A percentile compares a stretch with the other conserved stretches of the same genome.
Evolutionary conservation across 2,888 invertebrate species (phyloP).

Genomic region (Crioceris asparagi): DNA sequence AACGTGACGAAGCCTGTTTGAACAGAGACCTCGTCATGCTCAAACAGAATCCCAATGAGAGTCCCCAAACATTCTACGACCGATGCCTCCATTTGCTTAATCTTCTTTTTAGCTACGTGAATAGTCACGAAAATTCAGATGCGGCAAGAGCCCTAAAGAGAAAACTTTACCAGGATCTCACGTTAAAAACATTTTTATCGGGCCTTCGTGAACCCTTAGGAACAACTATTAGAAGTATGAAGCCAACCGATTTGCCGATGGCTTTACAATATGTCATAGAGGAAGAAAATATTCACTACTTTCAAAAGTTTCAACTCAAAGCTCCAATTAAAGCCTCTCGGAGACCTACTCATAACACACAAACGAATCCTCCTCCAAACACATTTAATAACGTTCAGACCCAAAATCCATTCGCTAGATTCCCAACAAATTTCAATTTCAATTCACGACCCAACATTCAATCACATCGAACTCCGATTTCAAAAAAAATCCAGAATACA

Average conservation of each 20-base stretch:
- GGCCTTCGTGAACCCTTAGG: slow-evolving; percentile 7
- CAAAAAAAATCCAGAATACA: slow-evolving; percentile 3
- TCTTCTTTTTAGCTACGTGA: slow-evolving; percentile 8
- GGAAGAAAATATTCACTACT: slow-evolving; percentile 6
- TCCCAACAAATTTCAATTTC: neutral
- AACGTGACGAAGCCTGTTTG: slow-evolving; percentile 15
- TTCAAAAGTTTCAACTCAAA: slow-evolving; percentile 3
- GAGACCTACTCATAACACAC: no score
- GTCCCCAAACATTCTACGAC: slow-evolving; percentile 15
- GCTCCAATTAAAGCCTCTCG: neutral
- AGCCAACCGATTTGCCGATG: slow-evolving; percentile 1
- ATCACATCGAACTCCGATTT: no score
- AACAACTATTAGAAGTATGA: slow-evolving; percentile 9
- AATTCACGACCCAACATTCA: neutral
- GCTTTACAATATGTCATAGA: slow-evolving; percentile 6
- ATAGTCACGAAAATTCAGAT: slow-evolving; percentile 7
- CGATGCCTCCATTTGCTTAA: slow-evolving; percentile 10
- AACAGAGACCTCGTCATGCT: slow-evolving; percentile 16
- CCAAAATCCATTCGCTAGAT: neutral
- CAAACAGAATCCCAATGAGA: slow-evolving; percentile 12
- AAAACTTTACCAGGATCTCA: slow-evolving; percentile 7
- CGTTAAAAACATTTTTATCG: slow-evolving; percentile 8
- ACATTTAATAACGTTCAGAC: no score
- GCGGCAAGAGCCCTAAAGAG: slow-evolving; percentile 6
- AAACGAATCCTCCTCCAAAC: no score